These are phyloP conservation scores for Antennarius striatus DNA, from an alignment of 2,113 vertebrate species.

Conservation along the genomic window DNA sequence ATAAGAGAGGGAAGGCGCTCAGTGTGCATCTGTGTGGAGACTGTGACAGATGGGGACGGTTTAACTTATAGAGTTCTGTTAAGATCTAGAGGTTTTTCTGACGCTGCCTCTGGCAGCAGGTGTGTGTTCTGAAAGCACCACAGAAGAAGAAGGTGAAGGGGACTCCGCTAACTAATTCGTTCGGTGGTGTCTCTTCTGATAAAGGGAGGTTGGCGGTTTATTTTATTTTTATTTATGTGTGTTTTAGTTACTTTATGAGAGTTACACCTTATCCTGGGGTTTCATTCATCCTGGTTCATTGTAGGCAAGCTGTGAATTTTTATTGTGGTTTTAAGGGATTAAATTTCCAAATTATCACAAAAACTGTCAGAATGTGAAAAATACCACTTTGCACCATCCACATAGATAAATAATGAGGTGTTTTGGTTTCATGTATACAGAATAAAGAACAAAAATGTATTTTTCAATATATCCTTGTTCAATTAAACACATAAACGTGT, in stretches of 20 bases:
- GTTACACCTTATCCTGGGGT: no score
- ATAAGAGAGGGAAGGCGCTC: conserved; percentile 70
- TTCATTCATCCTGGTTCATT: no score
- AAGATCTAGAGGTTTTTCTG: conserved; percentile 80
- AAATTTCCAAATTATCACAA: no score
- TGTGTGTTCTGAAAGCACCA: conserved; percentile 75
- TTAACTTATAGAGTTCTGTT: conserved; percentile 85
- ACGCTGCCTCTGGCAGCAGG: conserved; percentile 79
- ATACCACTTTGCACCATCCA: neutral
- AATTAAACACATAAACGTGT: no score
- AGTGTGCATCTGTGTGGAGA: conserved; percentile 76
- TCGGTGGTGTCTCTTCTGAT: conserved; percentile 38
- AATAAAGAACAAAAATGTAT: no score
- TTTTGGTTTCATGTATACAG: neutral
- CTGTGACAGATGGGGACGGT: conserved; percentile 83
- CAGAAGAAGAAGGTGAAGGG: conserved; percentile 62
- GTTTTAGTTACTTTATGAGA: no score
- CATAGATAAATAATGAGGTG: conserved; percentile 3
- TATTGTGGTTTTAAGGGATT: no score
- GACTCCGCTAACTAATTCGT: conserved; percentile 63
- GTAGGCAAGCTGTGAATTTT: no score
- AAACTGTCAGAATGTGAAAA: no score
- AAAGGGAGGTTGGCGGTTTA: conserved; percentile 17
- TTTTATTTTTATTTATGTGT: conserved; percentile 6
- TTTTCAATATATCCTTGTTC: no score